A percentile compares a stretch with the other conserved stretches of the same genome.
These are phyloP conservation scores for Hypotaenidia philippensis DNA, from an alignment of 2,797 vertebrate species.

Conservation along the genomic window DNA sequence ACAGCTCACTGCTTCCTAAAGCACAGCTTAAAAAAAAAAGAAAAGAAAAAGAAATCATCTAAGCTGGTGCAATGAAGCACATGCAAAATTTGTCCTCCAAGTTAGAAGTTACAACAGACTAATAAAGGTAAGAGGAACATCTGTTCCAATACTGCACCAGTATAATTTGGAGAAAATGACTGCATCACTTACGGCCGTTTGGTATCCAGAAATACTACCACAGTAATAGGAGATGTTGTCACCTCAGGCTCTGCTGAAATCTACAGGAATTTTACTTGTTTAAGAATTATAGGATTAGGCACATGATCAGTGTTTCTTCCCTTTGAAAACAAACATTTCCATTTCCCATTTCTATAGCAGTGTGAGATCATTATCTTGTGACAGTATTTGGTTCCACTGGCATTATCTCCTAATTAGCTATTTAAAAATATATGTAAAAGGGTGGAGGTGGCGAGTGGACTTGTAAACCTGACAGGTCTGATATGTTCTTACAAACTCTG, in stretches of 20 bases:
- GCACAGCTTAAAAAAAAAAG: background rate
- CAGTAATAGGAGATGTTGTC: conserved; percentile 54
- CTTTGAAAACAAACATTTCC: conserved; percentile 63
- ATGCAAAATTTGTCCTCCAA: conserved; percentile 52
- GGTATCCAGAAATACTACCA: conserved; percentile 58
- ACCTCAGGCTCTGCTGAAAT: conserved; percentile 57
- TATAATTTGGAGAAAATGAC: conserved; percentile 61
- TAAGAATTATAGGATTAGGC: conserved; percentile 64
- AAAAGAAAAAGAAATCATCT: background rate
- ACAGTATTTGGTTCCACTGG: conserved; percentile 37
- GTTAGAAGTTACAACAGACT: conserved; percentile 44
- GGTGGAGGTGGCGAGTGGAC: conserved; percentile 12
- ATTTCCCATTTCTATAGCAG: background rate
- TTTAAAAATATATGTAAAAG: conserved; percentile 61
- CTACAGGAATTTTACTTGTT: conserved; percentile 64
- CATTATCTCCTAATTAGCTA: conserved; percentile 61
- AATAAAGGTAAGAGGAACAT: conserved; percentile 72
- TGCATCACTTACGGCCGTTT: conserved; percentile 38
- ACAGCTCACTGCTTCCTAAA: conserved; percentile 47
- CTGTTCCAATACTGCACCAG: conserved; percentile 44
- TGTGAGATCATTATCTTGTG: conserved; percentile 49
- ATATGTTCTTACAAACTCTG: conserved; percentile 36
- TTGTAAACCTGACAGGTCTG: conserved; percentile 47
- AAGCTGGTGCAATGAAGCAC: conserved; percentile 35
- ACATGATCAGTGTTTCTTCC: conserved; percentile 52